A percentile compares a stretch with the other conserved stretches of the same genome.
These are phyloP conservation scores for Leptoteleia sp. DNA, from an alignment of 1,140 invertebrate genomes.

Conservation along the genomic window DNA sequence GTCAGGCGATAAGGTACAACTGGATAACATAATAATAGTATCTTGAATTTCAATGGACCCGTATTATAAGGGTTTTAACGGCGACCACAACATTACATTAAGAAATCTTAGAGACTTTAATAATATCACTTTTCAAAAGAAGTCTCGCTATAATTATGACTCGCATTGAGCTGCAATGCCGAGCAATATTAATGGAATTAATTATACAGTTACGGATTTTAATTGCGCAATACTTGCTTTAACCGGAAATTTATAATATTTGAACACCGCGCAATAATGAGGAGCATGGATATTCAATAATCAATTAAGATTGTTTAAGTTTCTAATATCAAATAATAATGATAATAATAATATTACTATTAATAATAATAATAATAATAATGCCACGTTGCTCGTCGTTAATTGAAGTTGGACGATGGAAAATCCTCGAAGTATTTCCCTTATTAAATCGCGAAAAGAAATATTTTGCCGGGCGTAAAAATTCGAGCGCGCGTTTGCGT, in stretches of 20 bases:
- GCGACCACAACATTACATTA: not conserved
- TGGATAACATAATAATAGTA: constrained; percentile 15
- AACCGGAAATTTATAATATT: not conserved
- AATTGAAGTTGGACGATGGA: too few species aligned
- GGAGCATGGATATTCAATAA: not conserved
- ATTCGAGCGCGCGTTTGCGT: too few species aligned
- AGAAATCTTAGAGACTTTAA: not conserved
- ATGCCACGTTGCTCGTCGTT: too few species aligned
- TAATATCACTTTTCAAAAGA: constrained; percentile 3
- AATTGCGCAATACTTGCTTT: not conserved
- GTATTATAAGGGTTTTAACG: constrained; percentile 6
- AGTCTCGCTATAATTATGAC: not conserved
- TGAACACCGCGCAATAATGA: not conserved
- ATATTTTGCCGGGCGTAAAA: too few species aligned
- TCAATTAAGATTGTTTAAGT: not conserved
- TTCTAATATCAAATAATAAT: too few species aligned
- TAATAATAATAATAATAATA: too few species aligned
- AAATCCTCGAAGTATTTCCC: not conserved
- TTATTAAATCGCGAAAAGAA: constrained; percentile 13
- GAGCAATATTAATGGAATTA: not conserved
- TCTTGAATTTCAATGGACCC: constrained; percentile 4
- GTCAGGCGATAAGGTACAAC: constrained; percentile 6
- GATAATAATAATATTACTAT: too few species aligned
- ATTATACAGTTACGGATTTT: not conserved
- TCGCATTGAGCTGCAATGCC: not conserved